A percentile compares a stretch with the other conserved stretches of the same genome.
Evolutionary conservation across 2,888 invertebrate species (phyloP).

Genomic region (Drosophila ezoana): DNA sequence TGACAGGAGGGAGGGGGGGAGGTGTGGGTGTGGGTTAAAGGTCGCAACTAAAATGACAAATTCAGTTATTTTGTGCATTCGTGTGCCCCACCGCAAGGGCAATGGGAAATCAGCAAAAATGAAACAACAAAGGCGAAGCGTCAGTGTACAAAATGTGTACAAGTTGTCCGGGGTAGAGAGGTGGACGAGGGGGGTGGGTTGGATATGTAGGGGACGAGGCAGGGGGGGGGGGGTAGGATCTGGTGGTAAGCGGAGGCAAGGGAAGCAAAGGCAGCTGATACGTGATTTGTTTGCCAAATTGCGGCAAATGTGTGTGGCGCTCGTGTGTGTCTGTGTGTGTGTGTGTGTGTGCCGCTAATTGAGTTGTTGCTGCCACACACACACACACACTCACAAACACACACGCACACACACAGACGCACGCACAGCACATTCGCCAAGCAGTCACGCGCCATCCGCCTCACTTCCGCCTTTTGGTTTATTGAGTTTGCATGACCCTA

Average conservation of each 20-base stretch:
- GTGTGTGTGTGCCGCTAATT: constrained; percentile 46
- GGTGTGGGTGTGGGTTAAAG: not conserved
- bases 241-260: not conserved
- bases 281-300: constrained; percentile 78
- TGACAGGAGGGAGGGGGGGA: not conserved
- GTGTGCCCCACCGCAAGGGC: not conserved
- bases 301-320: constrained; percentile 63
- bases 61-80: constrained; percentile 38
- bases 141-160: constrained; percentile 17
- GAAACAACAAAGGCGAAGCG: constrained; percentile 52
- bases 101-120: constrained; percentile 53
- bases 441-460: not conserved
- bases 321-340: constrained; percentile 16
- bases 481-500: constrained; percentile 78
- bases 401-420: constrained; percentile 2
- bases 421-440: constrained; percentile 14
- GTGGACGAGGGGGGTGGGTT: not conserved
- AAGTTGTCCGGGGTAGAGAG: not conserved
- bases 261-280: constrained; percentile 46
- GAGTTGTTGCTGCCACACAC: constrained; percentile 44
- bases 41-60: constrained; percentile 36
- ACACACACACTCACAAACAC: constrained; percentile 8
- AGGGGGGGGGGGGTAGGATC: not conserved
- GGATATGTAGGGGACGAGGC: not conserved
- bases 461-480: constrained; percentile 61